These are phyloP conservation scores for Zeuzera pyrina DNA, from an alignment of 2,888 invertebrate genomes.

Conservation along the genomic window DNA sequence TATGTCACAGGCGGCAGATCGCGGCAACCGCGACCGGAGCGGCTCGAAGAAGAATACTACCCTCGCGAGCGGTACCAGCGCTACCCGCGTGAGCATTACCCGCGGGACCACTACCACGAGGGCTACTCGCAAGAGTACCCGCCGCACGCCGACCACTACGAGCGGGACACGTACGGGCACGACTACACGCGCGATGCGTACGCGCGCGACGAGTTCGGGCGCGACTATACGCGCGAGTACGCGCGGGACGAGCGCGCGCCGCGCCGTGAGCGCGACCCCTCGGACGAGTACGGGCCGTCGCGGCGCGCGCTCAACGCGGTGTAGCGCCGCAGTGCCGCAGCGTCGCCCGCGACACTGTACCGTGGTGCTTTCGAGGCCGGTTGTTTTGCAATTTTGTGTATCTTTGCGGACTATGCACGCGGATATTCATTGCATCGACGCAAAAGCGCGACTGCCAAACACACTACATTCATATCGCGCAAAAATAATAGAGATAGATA, in stretches of 20 bases:
- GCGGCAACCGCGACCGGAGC: constrained; percentile 66
- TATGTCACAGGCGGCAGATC: constrained; percentile 55
- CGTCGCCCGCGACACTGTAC: constrained; percentile 6
- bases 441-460: too few species aligned
- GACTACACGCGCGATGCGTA: constrained; percentile 51
- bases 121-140: constrained; percentile 39
- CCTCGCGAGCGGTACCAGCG: constrained; percentile 40
- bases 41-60: constrained; percentile 72
- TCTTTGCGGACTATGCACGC: too few species aligned
- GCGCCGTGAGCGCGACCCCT: constrained; percentile 55
- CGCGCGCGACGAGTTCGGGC: constrained; percentile 47
- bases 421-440: too few species aligned
- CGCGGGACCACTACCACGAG: constrained; percentile 22
- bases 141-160: constrained; percentile 39
- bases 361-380: constrained; percentile 21
- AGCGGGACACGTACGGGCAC: constrained; percentile 46
- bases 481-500: too few species aligned
- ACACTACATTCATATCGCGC: too few species aligned
- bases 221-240: constrained; percentile 65
- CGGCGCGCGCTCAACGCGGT: constrained; percentile 83
- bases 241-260: constrained; percentile 34
- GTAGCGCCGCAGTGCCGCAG: constrained; percentile 63
- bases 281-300: constrained; percentile 75
- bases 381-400: constrained; percentile 23
- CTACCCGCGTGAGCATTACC: constrained; percentile 30